Conservation (phyloP, 2,113 vertebrate genomes). For the Odontophorus gujanensis region DNA sequence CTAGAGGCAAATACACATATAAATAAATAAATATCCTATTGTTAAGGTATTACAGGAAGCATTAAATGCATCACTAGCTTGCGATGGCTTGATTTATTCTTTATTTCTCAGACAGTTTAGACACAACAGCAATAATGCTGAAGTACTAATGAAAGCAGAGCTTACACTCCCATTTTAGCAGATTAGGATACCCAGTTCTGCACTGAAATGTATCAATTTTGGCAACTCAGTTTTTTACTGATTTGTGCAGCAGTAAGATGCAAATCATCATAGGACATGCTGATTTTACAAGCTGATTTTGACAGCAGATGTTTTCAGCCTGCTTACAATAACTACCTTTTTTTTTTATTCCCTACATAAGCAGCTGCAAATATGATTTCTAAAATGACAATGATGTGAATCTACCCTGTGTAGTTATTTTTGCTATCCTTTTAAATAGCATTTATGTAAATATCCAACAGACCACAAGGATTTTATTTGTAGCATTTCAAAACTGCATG, state of each 20-base stretch:
- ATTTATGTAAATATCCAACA: not conserved
- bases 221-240: not conserved
- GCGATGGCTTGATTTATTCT: not conserved
- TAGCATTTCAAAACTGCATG: not conserved
- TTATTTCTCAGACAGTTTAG: not conserved
- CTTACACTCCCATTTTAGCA: slow-evolving; percentile 47
- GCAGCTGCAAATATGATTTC: slow-evolving; percentile 46
- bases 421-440: not conserved
- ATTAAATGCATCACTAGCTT: slow-evolving; percentile 22
- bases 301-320: slow-evolving; percentile 60
- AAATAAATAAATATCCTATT: not conserved
- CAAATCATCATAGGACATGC: not conserved
- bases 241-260: slow-evolving; percentile 20
- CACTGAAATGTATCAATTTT: slow-evolving; percentile 28
- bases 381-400: slow-evolving; percentile 10
- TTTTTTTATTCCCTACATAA: slow-evolving; percentile 40
- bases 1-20: not conserved
- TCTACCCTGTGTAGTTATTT: not conserved
- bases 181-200: not conserved
- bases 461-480: not conserved
- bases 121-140: slow-evolving; percentile 23
- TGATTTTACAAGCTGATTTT: slow-evolving; percentile 34
- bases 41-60: slow-evolving; percentile 51
- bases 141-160: slow-evolving; percentile 59
- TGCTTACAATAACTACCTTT: slow-evolving; percentile 33